phyloP scores from a whole-genome alignment of 2,797 vertebrate species.

The Chiroxiphia lanceolata region DNA sequence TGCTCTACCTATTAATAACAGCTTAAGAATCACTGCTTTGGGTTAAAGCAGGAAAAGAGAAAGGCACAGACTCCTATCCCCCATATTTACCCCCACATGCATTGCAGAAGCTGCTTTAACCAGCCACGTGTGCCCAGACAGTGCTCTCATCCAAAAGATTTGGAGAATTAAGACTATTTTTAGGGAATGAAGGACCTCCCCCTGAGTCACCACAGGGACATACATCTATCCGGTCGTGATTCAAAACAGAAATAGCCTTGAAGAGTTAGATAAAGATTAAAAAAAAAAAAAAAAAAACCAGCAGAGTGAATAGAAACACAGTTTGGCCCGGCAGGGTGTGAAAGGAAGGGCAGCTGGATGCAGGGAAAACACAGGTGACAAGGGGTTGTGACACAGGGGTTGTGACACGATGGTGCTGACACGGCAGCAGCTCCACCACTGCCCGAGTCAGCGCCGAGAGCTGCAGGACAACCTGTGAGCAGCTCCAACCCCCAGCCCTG shows the following conservation, averaged over 20 bases:
- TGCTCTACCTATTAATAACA: neutral
- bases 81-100: neutral
- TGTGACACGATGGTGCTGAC: neutral
- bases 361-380: neutral
- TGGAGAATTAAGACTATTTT: conserved; percentile 22
- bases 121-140: neutral
- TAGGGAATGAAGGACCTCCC: conserved; percentile 17
- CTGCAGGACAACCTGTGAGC: rapidly evolving
- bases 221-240: neutral
- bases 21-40: neutral
- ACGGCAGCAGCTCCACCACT: neutral
- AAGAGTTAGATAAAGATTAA: neutral
- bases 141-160: neutral
- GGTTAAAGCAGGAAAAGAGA: neutral
- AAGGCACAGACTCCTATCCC: neutral
- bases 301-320: neutral
- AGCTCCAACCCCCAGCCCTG: neutral
- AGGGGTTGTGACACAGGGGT: rapidly evolving
- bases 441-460: rapidly evolving
- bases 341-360: neutral
- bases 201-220: neutral
- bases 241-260: neutral
- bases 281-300: neutral
- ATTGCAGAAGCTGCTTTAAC: neutral
- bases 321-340: rapidly evolving